phyloP scores from a whole-genome alignment of 2,797 vertebrate genomes.

The Podargus strigoides region DNA sequence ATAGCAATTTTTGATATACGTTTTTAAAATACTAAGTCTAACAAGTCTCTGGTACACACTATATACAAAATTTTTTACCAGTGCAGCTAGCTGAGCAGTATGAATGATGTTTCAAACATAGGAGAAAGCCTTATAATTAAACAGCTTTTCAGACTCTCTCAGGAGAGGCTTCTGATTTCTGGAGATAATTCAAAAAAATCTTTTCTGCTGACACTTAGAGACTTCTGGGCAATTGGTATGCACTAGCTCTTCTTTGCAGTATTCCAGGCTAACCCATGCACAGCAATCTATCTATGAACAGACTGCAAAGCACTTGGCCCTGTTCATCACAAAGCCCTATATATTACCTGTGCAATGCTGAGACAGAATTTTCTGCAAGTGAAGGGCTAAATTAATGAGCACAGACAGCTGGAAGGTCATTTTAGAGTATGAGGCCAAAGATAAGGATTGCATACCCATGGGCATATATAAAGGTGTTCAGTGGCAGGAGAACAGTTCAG shows the following conservation, averaged over 20 bases:
- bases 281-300: neutral
- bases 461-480: neutral
- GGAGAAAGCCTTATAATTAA: neutral
- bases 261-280: accelerated
- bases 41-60: neutral
- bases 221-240: neutral
- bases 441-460: neutral
- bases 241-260: neutral
- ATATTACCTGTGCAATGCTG: neutral
- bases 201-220: neutral
- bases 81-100: neutral
- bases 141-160: neutral
- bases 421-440: neutral
- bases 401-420: neutral
- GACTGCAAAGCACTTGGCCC: neutral
- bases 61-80: neutral
- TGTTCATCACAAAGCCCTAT: neutral
- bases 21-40: neutral
- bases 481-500: neutral
- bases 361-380: neutral
- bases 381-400: neutral
- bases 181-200: neutral
- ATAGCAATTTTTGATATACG: accelerated
- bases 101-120: neutral
- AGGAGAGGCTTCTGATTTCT: neutral